Base-by-base conservation (phyloP, 1,140 invertebrate species). In the Orchestia grillus region DNA sequence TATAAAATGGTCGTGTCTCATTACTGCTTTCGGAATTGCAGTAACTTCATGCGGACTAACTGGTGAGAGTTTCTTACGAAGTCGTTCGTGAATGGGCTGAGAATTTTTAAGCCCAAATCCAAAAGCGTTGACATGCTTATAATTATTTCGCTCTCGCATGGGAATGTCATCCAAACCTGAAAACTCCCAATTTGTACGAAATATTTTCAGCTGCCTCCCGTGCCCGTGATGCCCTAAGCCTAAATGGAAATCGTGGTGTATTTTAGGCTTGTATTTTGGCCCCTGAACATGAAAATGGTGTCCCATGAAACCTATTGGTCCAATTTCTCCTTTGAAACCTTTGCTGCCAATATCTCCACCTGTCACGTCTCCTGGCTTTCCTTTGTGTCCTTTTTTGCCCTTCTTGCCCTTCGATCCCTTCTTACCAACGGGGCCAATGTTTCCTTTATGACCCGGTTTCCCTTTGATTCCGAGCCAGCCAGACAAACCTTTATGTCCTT, bases 381-480 rank as follows among this genome's bases (percentile, higher is more conserved):
- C 90, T 92, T 92, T 92, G 90, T 92, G n/a, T 44, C 90, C 90
- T 44, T 92, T 92, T 42, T 43, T 43, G 8, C 90, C 90, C 43
- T 92, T 42, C 44, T 44, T 92, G 6, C 90, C 90, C 8, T 92
- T 92, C 43, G 43, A 42, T 44, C 90, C 90, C 42, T 92, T 92
- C 41, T 92, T 42, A 44, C 90, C 90, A 23, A 43, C 15, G 8
- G 15, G 43, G 19, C 90, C 90, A 8, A 11, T 92, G 36, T 44
- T 36, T 23, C 90, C 90, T 1, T 43, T 92, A 11, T 44, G 41
- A 8, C 90, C 90, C 42, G 36, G 36, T 43, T 92, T 36, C 11
- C 92, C 92, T 45, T 94, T 94, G 23, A 45, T 94, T 94, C 92
- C 92, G 1, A 6, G 44, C 44, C 0, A 45, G 4, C 92, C 92